Base-by-base conservation (phyloP, 2,797 vertebrate genomes). In the Clarias platycephalus region DNA sequence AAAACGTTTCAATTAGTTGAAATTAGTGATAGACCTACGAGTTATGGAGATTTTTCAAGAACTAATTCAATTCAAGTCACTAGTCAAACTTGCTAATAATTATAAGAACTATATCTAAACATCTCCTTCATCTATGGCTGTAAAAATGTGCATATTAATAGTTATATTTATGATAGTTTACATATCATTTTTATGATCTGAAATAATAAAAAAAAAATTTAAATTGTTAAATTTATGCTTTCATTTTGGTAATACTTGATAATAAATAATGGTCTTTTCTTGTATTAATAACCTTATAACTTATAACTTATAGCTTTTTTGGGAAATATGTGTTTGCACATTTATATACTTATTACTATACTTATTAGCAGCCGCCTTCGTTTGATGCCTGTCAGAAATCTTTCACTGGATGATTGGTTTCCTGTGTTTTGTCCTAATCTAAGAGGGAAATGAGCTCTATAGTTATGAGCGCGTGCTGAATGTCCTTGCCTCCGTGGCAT, bases 361-460 rank as follows among this genome's bases (percentile, higher is more conserved):
- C 53, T 63, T 57, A 84, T 85, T 31, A 78, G 70, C 76, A 68
- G 74, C 55, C 67, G 10, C 57, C 80, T 84, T 80, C 83, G 68
- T 81, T 83, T 81, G 37, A 77, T 88, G 63, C 80, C 82, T 87
- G 89, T 84, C 88, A 88, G 28, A 64, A 64, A 87, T 92, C 90
- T 91, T 87, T 92, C 89, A 89, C 76, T 88, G 84, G 68, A 86
- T 91, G 88, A 90, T 90, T 92, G 90, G 82, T 83, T 91, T 91
- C 79, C 83, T 90, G 84, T 91, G 86, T 90, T 93, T 90, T 88
- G 76, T 91, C 85, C 91, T 86, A 90, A 89, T 83, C 83, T 58
- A 78, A 91, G 84, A 87, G 88, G 90, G 93, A 95, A 94, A 93
- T 90, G 87, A 86, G 63, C 86, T 86, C 68, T 40, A 86, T 82